Evolutionary conservation across 2,113 vertebrate species (phyloP), one percentile per base, ranked within the genome.

Genomic region (Notiomystis cincta): DNA sequence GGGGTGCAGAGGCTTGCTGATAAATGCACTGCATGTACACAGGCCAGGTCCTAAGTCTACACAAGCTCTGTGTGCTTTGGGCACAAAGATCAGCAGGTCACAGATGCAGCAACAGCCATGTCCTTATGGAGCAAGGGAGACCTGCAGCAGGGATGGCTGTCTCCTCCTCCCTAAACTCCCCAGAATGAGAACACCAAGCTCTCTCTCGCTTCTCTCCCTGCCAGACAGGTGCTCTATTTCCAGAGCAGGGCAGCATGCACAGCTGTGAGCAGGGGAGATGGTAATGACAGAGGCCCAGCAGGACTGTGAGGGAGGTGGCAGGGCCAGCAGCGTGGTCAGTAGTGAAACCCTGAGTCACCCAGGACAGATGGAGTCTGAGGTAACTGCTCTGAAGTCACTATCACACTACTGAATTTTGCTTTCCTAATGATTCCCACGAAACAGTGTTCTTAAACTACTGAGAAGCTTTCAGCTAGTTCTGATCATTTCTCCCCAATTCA

Each of bases 171-270:
- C 31, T 48, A 2, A 53, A 30, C 31, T 35, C 37, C 45, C 47
- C 48, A 30, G 33, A 82, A 35, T 0, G 3, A 0, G 24, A 54
- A 47, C 4, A 60, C 28, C 15, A 40, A 65, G 30, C 51, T 37
- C 16, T 42, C 24, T 51, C 40, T 70, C 72, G 6, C 23, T 50
- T 77, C 33, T 62, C 21, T 30, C 40, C 21, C 38, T 73, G 8
- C 30, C 42, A 70, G 72, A 23, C 14, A 40, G 69, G 65, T 38
- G 38, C 6, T 80, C 1, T 15, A 7, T n/a, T 87, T 53, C 48
- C 61, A 53, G 37, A 75, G 54, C 79, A 93, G 57, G n/a, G 37
- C n/a, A 51, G n/a, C 1, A 21, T 5, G 27, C 21, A 40, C 24
- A 33, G 15, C 15, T 28, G 20, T 0, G 2, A 65, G 40, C 40